These are phyloP conservation scores for Pristis pectinata DNA, from an alignment of 2,797 vertebrate species.

Conservation along the genomic window DNA sequence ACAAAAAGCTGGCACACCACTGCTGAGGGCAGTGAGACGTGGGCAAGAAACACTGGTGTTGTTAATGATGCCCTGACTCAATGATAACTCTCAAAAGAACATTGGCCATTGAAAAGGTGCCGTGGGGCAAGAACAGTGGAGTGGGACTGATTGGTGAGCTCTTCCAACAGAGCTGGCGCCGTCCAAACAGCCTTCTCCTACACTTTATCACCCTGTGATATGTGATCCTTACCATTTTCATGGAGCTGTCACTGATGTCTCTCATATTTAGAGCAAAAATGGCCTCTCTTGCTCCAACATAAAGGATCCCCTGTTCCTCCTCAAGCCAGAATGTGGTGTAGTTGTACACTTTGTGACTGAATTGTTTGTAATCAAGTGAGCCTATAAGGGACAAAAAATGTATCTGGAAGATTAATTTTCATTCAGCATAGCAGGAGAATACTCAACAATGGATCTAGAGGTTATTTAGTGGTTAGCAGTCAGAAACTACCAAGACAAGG, in stretches of 20 bases:
- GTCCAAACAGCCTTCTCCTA: background rate
- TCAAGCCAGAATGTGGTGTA: constrained; percentile 88
- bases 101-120: background rate
- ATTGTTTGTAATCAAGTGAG: constrained; percentile 61
- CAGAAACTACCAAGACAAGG: too few relatives aligned
- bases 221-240: constrained; percentile 66
- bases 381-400: constrained; percentile 55
- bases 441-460: background rate
- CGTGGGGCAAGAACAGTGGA: background rate
- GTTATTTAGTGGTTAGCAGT: too few relatives aligned
- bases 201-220: background rate
- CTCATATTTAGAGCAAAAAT: constrained; percentile 77
- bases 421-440: background rate
- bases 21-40: too few relatives aligned
- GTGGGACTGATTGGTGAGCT: background rate
- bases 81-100: background rate
- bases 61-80: too few relatives aligned
- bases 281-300: constrained; percentile 82
- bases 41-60: too few relatives aligned
- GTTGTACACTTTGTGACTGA: constrained; percentile 66
- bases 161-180: background rate
- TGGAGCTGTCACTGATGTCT: constrained; percentile 67
- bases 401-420: background rate
- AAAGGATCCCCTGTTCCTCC: constrained; percentile 70
- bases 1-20: too few relatives aligned